Evolutionary conservation across 2,113 vertebrate species (phyloP).

Genomic region (Esox niger): DNA sequence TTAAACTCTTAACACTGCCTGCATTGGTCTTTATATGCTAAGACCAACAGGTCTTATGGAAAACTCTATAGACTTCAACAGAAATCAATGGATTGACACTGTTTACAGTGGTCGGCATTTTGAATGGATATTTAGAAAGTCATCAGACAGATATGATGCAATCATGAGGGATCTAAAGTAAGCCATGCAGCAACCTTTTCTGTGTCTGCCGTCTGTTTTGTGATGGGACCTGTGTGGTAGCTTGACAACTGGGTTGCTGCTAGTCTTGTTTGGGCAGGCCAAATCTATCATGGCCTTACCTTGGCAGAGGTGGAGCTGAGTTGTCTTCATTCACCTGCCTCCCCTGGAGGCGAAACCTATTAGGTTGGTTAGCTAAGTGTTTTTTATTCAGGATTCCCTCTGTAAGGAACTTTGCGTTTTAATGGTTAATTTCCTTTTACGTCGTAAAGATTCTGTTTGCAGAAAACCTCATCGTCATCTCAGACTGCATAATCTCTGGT

Average conservation of each 20-base stretch:
- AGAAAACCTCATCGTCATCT: neutral
- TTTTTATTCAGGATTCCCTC: conserved; percentile 13
- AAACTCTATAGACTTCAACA: neutral
- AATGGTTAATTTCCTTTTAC: neutral
- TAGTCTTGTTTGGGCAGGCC: conserved; percentile 42
- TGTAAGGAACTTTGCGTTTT: neutral
- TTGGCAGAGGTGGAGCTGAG: conserved; percentile 33
- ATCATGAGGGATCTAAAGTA: neutral
- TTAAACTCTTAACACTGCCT: neutral
- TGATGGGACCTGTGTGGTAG: neutral
- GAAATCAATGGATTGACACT: neutral
- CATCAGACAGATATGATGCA: neutral
- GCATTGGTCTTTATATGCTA: too few relatives aligned
- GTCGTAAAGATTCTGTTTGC: neutral
- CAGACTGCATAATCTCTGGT: neutral
- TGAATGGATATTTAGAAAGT: neutral
- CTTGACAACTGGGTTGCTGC: conserved; percentile 1
- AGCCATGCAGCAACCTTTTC: neutral
- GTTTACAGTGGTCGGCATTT: neutral
- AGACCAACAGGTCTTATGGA: neutral
- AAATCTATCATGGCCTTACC: conserved; percentile 7
- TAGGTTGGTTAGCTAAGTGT: conserved; percentile 6
- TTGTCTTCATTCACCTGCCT: conserved; percentile 30
- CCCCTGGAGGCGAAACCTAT: conserved; percentile 20
- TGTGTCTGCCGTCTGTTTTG: neutral